These are phyloP conservation scores for Sandelia bainsii DNA, from an alignment of 2,797 vertebrate species.

Conservation along the genomic window DNA sequence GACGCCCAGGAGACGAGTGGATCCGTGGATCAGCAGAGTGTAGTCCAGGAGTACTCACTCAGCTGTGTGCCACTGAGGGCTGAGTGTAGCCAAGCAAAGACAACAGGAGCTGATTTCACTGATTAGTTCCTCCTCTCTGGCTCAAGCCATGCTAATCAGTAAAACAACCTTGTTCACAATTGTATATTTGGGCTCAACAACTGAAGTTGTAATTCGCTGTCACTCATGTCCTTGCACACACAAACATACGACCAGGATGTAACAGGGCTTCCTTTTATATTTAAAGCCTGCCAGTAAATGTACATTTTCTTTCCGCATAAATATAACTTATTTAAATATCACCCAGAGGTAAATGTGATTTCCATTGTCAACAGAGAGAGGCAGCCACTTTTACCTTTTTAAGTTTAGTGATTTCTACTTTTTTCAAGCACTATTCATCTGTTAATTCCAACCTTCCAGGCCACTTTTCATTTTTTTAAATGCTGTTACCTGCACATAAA, in stretches of 20 bases:
- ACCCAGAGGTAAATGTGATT: constrained; percentile 27
- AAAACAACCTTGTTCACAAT: constrained; percentile 62
- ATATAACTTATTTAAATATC: constrained; percentile 41
- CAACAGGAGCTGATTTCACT: constrained; percentile 67
- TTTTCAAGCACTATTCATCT: constrained; percentile 15
- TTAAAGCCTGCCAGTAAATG: constrained; percentile 35
- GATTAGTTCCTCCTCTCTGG: constrained; percentile 66
- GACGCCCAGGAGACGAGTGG: constrained; percentile 56
- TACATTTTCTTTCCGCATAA: constrained; percentile 42
- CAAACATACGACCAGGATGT: constrained; percentile 1
- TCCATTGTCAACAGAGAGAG: constrained; percentile 34
- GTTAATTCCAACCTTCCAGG: constrained; percentile 17
- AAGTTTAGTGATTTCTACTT: constrained; percentile 23
- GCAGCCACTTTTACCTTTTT: constrained; percentile 37
- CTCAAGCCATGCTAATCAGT: constrained; percentile 64
- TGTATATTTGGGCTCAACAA: constrained; percentile 43
- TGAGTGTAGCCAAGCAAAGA: constrained; percentile 66
- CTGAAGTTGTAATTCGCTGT: constrained; percentile 53
- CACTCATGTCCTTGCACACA: constrained; percentile 25
- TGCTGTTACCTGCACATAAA: constrained; percentile 11
- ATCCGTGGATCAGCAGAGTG: constrained; percentile 55
- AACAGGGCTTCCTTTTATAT: constrained; percentile 7
- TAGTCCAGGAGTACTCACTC: constrained; percentile 38
- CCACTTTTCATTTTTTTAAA: constrained; percentile 21
- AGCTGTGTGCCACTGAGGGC: constrained; percentile 58